Evolutionary conservation across 2,113 vertebrate genomes (phyloP), one percentile per base, ranked within the genome.

Genomic region (Oceanodroma tethys): DNA sequence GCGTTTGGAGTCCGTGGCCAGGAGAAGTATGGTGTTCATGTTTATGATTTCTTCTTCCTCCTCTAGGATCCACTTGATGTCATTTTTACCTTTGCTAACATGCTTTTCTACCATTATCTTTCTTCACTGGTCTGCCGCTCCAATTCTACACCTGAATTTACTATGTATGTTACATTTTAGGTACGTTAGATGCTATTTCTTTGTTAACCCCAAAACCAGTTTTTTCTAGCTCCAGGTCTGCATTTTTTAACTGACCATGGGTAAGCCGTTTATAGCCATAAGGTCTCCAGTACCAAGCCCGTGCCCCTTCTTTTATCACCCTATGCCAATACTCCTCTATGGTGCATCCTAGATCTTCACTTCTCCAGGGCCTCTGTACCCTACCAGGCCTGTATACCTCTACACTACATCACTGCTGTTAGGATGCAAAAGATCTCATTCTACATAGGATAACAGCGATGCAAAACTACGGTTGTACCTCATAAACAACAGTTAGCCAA

Each of bases 381-480:
- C 36, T 5, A 6, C 26, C 19, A 26, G 47, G 30, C 48, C 19
- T 3, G 9, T 2, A 5, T 6, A 10, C 18, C 10, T 60, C 79
- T 13, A 13, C 21, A 2, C 20, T 2, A 2, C 47, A 29, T 13
- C 62, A 2, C 58, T 6, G 38, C 0, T 10, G 5, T 16, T 2
- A n/a, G 14, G 7, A 2, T 2, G 4, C 25, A 6, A 5, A 60
- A 18, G 2, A 45, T 13, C 50, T 65, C 16, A 12, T 18, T 26
- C 59, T 7, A 16, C 16, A 12, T 0, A 5, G 36, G 38, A 0
- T 0, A 36, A 36, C 29, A 17, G 8, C 2, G 4, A 12, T 1
- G 13, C 30, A 22, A 59, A 55, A 8, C 62, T 10, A 5, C 0
- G 34, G 6, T 4, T 7, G 16, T 1, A 27, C 5, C 55, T 22